Evolutionary conservation across 2,113 vertebrate species (phyloP).

Genomic region (Cricetomys ansorgei): DNA sequence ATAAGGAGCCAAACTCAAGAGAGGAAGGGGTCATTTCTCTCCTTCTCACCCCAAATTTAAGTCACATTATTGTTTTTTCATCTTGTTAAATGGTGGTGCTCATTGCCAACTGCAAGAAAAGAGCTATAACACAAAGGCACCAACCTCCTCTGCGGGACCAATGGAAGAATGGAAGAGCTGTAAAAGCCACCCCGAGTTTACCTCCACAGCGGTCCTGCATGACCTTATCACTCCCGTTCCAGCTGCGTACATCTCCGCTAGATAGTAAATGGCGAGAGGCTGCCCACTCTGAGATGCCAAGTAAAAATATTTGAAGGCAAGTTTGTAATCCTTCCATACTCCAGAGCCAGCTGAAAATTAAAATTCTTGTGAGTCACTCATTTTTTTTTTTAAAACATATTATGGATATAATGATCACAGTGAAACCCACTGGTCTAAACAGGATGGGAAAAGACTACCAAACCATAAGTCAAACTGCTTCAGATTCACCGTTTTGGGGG

Average conservation of each 20-base stretch:
- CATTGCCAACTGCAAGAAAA: constrained; percentile 29
- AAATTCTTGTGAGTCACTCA: constrained; percentile 54
- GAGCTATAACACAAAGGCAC: constrained; percentile 32
- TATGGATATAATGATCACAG: not conserved
- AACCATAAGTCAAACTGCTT: not conserved
- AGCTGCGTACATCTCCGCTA: constrained; percentile 83
- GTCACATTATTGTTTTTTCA: not conserved
- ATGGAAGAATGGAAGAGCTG: constrained; percentile 35
- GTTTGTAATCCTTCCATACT: constrained; percentile 84
- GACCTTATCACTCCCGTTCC: constrained; percentile 83
- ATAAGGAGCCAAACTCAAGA: constrained; percentile 26
- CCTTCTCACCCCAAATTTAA: not conserved
- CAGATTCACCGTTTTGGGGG: not conserved
- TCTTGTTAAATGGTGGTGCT: not conserved
- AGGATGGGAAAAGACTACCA: not conserved
- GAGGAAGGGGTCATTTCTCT: not conserved
- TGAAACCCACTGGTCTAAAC: constrained; percentile 34
- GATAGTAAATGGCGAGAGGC: constrained; percentile 82
- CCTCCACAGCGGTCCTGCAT: constrained; percentile 82
- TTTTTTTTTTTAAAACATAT: constrained; percentile 8
- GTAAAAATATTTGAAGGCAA: constrained; percentile 85
- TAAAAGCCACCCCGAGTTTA: constrained; percentile 62
- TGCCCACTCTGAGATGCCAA: constrained; percentile 84
- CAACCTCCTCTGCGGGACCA: not conserved
- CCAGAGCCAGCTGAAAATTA: constrained; percentile 83